A percentile compares a stretch with the other conserved stretches of the same genome.
Conservation (phyloP, 92 coral and sea anemone species). For the Phenganax stokvisi region DNA sequence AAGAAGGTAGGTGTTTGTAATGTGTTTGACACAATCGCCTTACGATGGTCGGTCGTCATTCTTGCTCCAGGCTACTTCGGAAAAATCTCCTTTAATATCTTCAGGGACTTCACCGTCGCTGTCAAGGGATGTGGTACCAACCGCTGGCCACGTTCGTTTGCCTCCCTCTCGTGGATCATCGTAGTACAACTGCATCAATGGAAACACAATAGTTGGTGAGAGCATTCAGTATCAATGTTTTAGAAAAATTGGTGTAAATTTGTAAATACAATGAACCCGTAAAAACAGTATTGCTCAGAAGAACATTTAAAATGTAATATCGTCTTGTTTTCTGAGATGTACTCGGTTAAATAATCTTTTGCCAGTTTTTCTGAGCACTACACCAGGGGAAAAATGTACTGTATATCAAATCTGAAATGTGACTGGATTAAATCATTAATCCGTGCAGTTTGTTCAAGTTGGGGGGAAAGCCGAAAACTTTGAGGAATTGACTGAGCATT, state of each 20-base stretch:
- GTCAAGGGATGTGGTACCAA: neutral
- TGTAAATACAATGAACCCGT: neutral
- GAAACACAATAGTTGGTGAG: neutral
- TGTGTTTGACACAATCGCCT: neutral
- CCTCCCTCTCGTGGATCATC: constrained; percentile 27
- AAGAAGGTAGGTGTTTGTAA: neutral
- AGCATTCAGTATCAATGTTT: neutral
- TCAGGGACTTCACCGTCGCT: constrained; percentile 9
- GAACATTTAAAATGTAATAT: too few relatives aligned
- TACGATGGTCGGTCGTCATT: constrained; percentile 26
- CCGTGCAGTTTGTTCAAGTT: too few relatives aligned
- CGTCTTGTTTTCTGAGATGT: too few relatives aligned
- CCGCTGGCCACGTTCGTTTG: constrained; percentile 26
- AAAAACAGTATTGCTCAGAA: neutral
- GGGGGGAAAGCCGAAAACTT: too few relatives aligned
- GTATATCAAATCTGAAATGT: too few relatives aligned
- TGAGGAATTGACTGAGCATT: neutral
- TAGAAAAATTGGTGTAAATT: neutral
- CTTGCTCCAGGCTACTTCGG: constrained; percentile 16
- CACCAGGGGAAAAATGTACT: too few relatives aligned
- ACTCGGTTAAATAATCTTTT: too few relatives aligned
- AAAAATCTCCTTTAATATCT: constrained; percentile 38
- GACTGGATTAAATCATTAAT: too few relatives aligned
- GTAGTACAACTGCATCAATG: constrained; percentile 9
- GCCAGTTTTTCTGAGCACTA: too few relatives aligned